phyloP scores from a whole-genome alignment of 2,888 invertebrate species.

The Labia minor region DNA sequence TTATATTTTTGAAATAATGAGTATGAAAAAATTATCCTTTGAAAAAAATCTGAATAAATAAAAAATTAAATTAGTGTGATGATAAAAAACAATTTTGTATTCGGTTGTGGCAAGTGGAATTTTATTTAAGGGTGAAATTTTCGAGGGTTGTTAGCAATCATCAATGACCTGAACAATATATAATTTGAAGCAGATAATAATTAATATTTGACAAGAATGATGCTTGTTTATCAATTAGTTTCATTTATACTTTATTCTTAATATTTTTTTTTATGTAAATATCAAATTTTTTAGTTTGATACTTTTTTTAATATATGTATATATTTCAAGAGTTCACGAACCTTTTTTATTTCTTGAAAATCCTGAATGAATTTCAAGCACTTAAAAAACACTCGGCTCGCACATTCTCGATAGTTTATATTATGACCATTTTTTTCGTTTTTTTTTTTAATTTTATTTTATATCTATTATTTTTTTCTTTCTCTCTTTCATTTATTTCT shows the following conservation, averaged over 20 bases:
- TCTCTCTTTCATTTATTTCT: not conserved
- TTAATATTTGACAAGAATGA: not conserved
- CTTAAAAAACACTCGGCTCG: not conserved
- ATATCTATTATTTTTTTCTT: not conserved
- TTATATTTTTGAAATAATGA: no score
- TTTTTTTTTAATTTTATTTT: not conserved
- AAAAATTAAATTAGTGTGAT: no score
- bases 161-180: conserved; percentile 9
- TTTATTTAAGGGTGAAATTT: conserved; percentile 9
- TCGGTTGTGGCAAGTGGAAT: conserved; percentile 5
- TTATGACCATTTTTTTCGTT: no score
- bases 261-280: not conserved
- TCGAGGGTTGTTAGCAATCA: not conserved
- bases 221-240: not conserved
- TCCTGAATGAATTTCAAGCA: not conserved
- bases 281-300: not conserved
- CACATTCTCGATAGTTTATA: no score
- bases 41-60: no score
- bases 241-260: not conserved
- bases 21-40: no score
- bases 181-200: conserved; percentile 5
- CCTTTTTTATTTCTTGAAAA: not conserved
- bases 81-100: no score
- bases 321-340: not conserved
- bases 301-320: not conserved